Evolutionary conservation across 2,113 vertebrate genomes (phyloP), one percentile per base, ranked within the genome.

Genomic region (Carollia perspicillata): DNA sequence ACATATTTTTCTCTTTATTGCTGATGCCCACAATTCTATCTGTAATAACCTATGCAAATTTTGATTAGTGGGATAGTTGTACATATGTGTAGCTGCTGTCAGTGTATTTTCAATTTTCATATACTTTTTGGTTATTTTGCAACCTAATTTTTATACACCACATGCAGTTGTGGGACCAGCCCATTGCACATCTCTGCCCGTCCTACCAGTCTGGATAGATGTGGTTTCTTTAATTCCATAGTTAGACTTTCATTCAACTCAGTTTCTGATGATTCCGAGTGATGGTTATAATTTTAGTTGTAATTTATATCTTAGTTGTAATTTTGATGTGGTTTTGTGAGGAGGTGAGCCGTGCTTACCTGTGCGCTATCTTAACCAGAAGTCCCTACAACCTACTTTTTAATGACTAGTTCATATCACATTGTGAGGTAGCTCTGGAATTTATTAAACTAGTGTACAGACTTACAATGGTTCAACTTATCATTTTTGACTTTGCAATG

Each of bases 1-100:
- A 84, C 42, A n/a, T 92, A 28, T 47, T 83, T 90, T 80, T 89
- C 47, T 69, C 79, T 92, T 44, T 74, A 84, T 92, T 84, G 30
- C 18, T 75, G 44, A 40, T 84, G 20, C 51, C 28, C 51, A 44
- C 26, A 26, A 84, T 75, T 84, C 12, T 65, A 51, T 80, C 37
- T 44, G 14, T 49, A 63, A 71, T 72, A 33, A 65, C 16, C 44
- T 60, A 37, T n/a, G 18, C 60, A 79, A 5, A 49, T 63, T 84
- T 75, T 75, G 26, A 49, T 92, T 74, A 74, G 74, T 65, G 33
- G 53, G 1, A 37, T 63, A 51, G 42, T 47, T 74, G n/a, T 65
- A 47, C 66, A 60, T 81, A 69, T 60, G 47, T 68, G 13, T 79
- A 53, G 88, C 47, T 35, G 58, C 23, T 23, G 22, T 72, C 33